phyloP scores from a whole-genome alignment of 2,113 vertebrate species.

The Tretioscincus oriximinensis region DNA sequence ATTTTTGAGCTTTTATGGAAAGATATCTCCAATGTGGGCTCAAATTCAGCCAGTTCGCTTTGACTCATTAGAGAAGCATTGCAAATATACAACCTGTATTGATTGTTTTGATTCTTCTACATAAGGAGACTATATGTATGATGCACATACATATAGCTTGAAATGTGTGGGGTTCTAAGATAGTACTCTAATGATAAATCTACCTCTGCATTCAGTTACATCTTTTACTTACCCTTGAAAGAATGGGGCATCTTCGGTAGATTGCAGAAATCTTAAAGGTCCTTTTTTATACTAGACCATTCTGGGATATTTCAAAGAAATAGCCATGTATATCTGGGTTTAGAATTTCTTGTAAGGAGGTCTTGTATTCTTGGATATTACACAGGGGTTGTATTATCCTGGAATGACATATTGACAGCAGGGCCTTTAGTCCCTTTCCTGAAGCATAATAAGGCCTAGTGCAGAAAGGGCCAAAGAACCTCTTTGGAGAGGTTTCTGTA shows the following conservation, averaged over 20 bases:
- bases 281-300: no score
- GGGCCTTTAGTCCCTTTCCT: no score
- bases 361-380: no score
- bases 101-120: not conserved
- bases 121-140: not conserved
- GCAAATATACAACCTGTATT: not conserved
- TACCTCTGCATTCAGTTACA: not conserved
- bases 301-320: no score
- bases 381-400: no score
- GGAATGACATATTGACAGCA: no score
- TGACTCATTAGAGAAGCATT: not conserved
- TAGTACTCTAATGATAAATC: not conserved
- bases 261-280: not conserved
- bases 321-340: no score
- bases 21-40: not conserved
- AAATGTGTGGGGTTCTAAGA: not conserved
- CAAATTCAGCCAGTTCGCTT: not conserved
- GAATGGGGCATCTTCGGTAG: not conserved
- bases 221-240: not conserved
- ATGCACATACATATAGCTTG: not conserved
- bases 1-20: not conserved
- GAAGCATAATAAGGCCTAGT: no score
- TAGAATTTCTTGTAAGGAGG: no score
- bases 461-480: not conserved
- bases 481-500: not conserved